phyloP scores from a whole-genome alignment of 2,797 vertebrate species.

The Sebastes matsubarae region DNA sequence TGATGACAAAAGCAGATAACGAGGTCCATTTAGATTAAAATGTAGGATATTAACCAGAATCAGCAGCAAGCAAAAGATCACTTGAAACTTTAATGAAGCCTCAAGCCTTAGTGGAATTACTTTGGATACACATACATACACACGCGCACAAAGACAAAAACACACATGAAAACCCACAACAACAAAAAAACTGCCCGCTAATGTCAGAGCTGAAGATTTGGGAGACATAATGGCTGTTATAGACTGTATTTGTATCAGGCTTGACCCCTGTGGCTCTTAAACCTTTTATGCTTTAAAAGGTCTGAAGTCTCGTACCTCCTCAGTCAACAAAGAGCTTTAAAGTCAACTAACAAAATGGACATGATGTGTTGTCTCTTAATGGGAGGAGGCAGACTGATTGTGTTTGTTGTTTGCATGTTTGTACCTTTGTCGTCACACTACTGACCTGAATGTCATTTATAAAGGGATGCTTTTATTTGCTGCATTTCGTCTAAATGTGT shows the following conservation, averaged over 20 bases:
- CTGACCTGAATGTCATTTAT: background rate
- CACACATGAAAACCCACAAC: background rate
- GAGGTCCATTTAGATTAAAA: background rate
- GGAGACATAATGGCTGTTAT: background rate
- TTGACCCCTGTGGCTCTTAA: slow-evolving; percentile 2
- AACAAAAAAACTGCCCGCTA: background rate
- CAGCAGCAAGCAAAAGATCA: slow-evolving; percentile 1
- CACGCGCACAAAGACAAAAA: background rate
- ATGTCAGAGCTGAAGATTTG: background rate
- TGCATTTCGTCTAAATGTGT: background rate
- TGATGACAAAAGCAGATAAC: background rate
- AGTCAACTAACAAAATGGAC: background rate
- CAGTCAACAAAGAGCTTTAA: background rate
- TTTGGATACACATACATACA: background rate
- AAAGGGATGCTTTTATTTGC: background rate
- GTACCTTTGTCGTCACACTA: background rate
- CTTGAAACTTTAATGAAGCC: slow-evolving; percentile 13
- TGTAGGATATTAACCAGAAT: background rate
- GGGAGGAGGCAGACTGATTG: background rate
- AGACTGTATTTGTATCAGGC: background rate
- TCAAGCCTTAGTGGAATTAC: slow-evolving; percentile 11
- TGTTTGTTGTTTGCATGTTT: background rate
- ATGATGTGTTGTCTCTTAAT: background rate
- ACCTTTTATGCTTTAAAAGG: background rate
- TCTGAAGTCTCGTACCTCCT: background rate